Percentiles rank a stretch among this genome's conserved stretches.
Conservation (phyloP, 2,113 vertebrate species). For the Equus quagga region DNA sequence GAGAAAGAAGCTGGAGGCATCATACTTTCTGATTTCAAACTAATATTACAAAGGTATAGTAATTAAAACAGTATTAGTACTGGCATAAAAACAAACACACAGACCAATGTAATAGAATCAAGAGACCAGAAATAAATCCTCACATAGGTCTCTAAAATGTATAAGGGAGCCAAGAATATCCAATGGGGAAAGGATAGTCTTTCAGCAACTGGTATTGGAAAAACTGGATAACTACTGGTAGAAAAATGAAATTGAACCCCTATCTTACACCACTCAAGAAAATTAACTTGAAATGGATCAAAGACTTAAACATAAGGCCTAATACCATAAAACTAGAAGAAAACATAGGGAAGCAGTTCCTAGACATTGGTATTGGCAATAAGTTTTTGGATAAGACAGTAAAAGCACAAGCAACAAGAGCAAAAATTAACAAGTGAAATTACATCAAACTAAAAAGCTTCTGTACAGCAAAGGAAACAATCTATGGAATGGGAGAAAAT, state of each 20-base stretch:
- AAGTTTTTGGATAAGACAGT: not conserved
- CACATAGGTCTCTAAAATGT: not conserved
- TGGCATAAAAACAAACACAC: not conserved
- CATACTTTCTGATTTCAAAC: not conserved
- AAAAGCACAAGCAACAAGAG: not conserved
- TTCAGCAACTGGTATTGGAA: not conserved
- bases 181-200: not conserved
- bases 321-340: not conserved
- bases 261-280: not conserved
- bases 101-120: not conserved
- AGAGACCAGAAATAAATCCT: not conserved
- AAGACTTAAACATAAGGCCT: not conserved
- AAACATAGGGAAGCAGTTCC: not conserved
- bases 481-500: not conserved
- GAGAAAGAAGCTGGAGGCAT: not conserved
- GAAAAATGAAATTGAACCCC: not conserved
- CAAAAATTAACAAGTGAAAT: not conserved
- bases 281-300: not conserved
- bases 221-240: not conserved
- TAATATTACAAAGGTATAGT: not conserved
- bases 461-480: not conserved
- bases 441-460: not conserved
- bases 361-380: not conserved
- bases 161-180: not conserved
- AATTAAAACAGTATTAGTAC: not conserved